Evolutionary conservation across 2,113 vertebrate species (phyloP).

Genomic region (Hemibagrus wyckioides): DNA sequence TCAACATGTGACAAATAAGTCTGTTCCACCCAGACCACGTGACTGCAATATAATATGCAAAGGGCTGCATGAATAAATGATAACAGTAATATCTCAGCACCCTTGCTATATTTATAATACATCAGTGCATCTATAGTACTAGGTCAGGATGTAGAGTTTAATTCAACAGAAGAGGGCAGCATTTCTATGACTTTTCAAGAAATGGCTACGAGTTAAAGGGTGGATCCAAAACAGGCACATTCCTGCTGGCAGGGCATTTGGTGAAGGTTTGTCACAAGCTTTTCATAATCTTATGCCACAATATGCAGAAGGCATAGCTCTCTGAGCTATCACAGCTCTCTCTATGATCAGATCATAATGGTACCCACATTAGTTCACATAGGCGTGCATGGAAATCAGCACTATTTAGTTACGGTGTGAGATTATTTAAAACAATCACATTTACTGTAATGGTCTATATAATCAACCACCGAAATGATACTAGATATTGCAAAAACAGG

Average conservation of each 20-base stretch:
- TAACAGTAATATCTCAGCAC: not conserved
- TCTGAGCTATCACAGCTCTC: not conserved
- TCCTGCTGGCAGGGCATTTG: not conserved
- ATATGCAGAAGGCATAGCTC: not conserved
- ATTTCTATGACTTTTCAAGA: slow-evolving; percentile 22
- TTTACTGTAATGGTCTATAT: not conserved
- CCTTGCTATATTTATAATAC: not conserved
- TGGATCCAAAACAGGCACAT: not conserved
- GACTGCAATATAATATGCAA: not conserved
- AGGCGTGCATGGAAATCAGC: not conserved
- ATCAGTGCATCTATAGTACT: not conserved
- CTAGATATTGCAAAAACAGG: not conserved
- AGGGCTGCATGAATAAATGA: not conserved
- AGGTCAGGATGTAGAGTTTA: not conserved
- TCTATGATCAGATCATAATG: not conserved
- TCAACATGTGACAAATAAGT: slow-evolving; percentile 8
- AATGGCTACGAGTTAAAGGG: not conserved
- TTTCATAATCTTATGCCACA: slow-evolving; percentile 3
- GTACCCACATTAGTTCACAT: not conserved
- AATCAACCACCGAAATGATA: not conserved
- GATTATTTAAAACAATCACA: not conserved
- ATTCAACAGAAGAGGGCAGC: slow-evolving; percentile 53
- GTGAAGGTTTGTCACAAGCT: not conserved
- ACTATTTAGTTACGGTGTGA: not conserved
- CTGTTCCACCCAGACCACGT: slow-evolving; percentile 1